Conservation (phyloP, 2,888 invertebrate genomes). For the Ernsta delagoae region DNA sequence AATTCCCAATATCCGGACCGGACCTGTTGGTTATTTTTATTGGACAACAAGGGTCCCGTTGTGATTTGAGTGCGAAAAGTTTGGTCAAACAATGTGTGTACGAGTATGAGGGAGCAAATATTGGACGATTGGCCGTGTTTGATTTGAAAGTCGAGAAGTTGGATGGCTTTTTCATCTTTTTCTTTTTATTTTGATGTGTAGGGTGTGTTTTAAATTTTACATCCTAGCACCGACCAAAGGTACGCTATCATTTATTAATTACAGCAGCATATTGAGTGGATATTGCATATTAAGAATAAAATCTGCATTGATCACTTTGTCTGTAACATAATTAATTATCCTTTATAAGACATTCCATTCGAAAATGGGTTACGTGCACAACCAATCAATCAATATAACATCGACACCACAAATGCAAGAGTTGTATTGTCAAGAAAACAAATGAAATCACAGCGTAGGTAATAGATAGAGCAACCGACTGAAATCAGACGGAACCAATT, state of each 20-base stretch:
- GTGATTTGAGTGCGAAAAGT: slow-evolving; percentile 65
- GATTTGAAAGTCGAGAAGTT: slow-evolving; percentile 56
- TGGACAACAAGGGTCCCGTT: slow-evolving; percentile 74
- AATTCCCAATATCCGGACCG: slow-evolving; percentile 77
- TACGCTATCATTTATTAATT: too few relatives aligned
- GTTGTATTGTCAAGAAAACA: slow-evolving; percentile 27
- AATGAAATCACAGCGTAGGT: slow-evolving; percentile 33
- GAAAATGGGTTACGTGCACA: background rate
- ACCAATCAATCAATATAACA: background rate
- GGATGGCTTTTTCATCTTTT: slow-evolving; percentile 45
- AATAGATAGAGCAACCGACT: slow-evolving; percentile 38
- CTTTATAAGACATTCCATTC: too few relatives aligned
- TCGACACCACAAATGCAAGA: slow-evolving; percentile 8
- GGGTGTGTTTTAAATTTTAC: too few relatives aligned
- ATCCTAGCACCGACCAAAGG: too few relatives aligned
- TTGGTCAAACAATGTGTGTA: slow-evolving; percentile 63
- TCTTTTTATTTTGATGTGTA: slow-evolving; percentile 9
- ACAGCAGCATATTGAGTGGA: too few relatives aligned
- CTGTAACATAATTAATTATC: too few relatives aligned
- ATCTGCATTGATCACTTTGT: too few relatives aligned
- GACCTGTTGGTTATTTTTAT: slow-evolving; percentile 79
- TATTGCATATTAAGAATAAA: too few relatives aligned
- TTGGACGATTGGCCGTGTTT: slow-evolving; percentile 49
- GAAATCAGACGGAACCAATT: slow-evolving; percentile 55
- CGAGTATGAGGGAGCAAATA: slow-evolving; percentile 51